Percentiles rank a stretch among this genome's conserved stretches.
Conservation (phyloP, 37 sponge, comb jelly and placozoan genomes). For the Hexactinellida sp. region DNA sequence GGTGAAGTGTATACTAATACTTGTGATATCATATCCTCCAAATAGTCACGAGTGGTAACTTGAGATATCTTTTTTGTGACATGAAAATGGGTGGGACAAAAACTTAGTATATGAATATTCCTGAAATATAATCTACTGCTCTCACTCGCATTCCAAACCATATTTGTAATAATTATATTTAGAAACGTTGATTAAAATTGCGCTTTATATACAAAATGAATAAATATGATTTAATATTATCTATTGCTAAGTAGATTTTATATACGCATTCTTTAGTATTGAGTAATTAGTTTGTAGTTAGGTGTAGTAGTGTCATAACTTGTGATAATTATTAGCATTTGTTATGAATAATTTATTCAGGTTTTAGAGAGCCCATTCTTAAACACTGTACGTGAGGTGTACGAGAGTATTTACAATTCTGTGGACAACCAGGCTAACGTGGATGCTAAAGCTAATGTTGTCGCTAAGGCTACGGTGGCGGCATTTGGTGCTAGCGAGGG, state of each 20-base stretch:
- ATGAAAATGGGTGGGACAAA: neutral
- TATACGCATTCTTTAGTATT: no score
- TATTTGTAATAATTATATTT: no score
- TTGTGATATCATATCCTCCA: neutral
- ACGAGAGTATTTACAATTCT: slow-evolving; percentile 7
- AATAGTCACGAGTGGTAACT: neutral
- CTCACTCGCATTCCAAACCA: neutral
- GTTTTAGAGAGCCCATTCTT: slow-evolving; percentile 2
- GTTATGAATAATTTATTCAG: no score
- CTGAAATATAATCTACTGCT: neutral
- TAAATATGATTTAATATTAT: no score
- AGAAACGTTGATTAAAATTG: no score
- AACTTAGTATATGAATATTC: no score
- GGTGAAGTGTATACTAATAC: neutral
- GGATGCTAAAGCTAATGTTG: neutral
- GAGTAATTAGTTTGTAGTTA: neutral
- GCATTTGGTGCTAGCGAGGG: slow-evolving; percentile 12
- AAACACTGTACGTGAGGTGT: neutral
- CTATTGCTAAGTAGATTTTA: no score
- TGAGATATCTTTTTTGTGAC: neutral
- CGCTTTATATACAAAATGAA: no score
- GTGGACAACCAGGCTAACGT: neutral
- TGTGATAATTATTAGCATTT: no score
- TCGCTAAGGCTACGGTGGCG: neutral
- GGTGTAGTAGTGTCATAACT: neutral